Evolutionary conservation across 2,113 vertebrate species (phyloP).

Genomic region (Nothocercus nigrocapillus): DNA sequence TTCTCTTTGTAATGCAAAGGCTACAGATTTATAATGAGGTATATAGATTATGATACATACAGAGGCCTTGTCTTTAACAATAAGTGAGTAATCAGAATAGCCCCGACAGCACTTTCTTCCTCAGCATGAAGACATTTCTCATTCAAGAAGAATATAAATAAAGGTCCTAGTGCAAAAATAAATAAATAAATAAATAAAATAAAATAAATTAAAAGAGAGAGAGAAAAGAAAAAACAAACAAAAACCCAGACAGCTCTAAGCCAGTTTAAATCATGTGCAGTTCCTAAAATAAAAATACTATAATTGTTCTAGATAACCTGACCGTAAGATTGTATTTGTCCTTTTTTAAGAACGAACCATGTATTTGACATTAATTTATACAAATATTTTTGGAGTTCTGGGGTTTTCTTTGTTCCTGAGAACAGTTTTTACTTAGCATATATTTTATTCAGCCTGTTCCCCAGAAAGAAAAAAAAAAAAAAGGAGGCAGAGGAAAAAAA

Average conservation of each 20-base stretch:
- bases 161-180: neutral
- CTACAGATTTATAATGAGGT: neutral
- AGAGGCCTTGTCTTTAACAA: neutral
- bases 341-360: no score
- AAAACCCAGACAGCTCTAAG: no score
- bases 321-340: no score
- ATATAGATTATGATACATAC: neutral
- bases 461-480: neutral
- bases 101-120: neutral
- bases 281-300: no score
- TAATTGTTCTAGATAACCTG: no score
- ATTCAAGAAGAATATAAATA: neutral
- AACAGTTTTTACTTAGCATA: neutral
- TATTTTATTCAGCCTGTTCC: neutral
- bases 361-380: neutral
- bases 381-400: neutral
- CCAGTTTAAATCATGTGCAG: no score
- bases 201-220: no score
- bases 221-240: no score
- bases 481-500: neutral
- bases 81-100: neutral
- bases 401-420: neutral
- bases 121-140: neutral
- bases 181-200: neutral
- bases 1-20: neutral